These are phyloP conservation scores for Uropsilus gracilis DNA, from an alignment of 2,113 vertebrate genomes.

Conservation along the genomic window DNA sequence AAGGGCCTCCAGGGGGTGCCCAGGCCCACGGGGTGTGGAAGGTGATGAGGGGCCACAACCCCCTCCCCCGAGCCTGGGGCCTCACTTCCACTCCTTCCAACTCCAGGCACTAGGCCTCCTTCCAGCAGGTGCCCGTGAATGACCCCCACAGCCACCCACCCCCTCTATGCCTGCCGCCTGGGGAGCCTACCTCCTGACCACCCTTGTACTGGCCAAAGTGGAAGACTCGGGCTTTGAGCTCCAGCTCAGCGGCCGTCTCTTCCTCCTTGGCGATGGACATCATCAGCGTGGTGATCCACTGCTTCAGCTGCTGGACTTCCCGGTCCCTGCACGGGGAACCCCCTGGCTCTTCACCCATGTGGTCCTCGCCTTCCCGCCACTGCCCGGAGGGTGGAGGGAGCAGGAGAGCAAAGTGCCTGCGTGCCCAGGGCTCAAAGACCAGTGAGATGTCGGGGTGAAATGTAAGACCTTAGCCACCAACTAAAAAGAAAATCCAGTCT, in stretches of 20 bases:
- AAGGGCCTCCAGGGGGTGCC: background rate
- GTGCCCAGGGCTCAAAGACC: background rate
- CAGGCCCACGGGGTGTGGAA: background rate
- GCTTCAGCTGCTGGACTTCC: conserved; percentile 86
- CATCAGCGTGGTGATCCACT: conserved; percentile 84
- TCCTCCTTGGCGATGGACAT: conserved; percentile 86
- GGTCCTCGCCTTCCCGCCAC: background rate
- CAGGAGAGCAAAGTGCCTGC: background rate
- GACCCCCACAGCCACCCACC: background rate
- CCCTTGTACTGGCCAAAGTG: conserved; percentile 84
- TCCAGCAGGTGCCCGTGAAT: background rate
- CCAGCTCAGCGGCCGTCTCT: conserved; percentile 85
- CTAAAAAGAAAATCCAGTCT: background rate
- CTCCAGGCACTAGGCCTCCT: background rate
- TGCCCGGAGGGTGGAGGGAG: background rate
- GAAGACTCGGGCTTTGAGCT: conserved; percentile 88
- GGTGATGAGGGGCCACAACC: fast-evolving
- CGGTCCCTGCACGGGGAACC: conserved; percentile 84
- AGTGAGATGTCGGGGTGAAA: background rate
- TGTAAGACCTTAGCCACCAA: background rate
- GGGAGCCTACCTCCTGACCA: conserved; percentile 88
- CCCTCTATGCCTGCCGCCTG: fast-evolving
- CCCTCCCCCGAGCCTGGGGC: background rate
- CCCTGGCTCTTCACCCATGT: background rate
- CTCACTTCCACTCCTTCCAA: background rate